Conservation (phyloP, 30 jellyfish, hydroid and myxozoan genomes). For the Pelagia noctiluca region DNA sequence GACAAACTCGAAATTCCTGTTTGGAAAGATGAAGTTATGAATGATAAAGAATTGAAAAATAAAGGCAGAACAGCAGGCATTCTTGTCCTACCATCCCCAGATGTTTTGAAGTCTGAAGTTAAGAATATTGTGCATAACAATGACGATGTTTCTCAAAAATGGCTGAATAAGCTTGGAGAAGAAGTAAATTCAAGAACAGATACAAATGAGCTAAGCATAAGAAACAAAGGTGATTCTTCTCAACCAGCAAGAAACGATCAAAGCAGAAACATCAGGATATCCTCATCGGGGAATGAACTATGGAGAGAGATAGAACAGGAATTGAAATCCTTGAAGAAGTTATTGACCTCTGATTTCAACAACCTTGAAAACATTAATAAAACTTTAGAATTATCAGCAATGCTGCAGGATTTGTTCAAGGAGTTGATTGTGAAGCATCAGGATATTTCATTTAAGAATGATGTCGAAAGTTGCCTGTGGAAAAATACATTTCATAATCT, state of each 20-base stretch:
- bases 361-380: slow-evolving; percentile 56
- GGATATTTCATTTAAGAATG: slow-evolving; percentile 76
- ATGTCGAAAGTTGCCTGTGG: slow-evolving; percentile 88
- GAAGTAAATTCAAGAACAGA: background rate
- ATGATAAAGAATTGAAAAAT: background rate
- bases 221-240: no score
- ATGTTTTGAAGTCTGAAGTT: background rate
- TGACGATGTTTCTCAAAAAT: no score
- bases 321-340: slow-evolving; percentile 21
- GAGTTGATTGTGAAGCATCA: slow-evolving; percentile 83
- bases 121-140: no score
- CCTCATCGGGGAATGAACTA: slow-evolving; percentile 8
- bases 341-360: slow-evolving; percentile 36
- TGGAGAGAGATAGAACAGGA: slow-evolving; percentile 46
- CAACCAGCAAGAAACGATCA: no score
- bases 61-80: slow-evolving; percentile 56
- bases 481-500: slow-evolving; percentile 84
- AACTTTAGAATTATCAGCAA: slow-evolving; percentile 64
- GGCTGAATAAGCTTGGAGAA: slow-evolving; percentile 16
- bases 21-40: background rate
- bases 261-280: background rate
- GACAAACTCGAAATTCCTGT: background rate
- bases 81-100: slow-evolving; percentile 56
- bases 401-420: slow-evolving; percentile 75
- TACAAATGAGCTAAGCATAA: background rate